Evolutionary conservation across 2,888 invertebrate genomes (phyloP).

Genomic region (Chorisops tibialis): DNA sequence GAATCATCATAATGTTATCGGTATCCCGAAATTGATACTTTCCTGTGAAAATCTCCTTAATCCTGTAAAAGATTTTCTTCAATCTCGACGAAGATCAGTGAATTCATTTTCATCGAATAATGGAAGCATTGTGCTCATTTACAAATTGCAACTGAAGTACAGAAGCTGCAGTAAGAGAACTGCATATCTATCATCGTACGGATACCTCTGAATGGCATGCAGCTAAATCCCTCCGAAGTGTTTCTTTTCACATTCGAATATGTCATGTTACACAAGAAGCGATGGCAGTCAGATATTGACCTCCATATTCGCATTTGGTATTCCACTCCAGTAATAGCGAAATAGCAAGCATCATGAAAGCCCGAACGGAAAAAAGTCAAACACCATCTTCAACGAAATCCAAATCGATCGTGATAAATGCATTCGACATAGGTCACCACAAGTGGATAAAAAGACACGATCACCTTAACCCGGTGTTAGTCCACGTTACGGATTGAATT

Average conservation of each 20-base stretch:
- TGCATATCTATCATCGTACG: no score
- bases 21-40: no score
- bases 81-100: background rate
- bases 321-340: background rate
- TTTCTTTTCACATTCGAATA: conserved; percentile 1
- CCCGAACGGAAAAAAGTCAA: background rate
- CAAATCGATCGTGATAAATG: conserved; percentile 32
- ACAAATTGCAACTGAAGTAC: background rate
- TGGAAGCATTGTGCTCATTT: background rate
- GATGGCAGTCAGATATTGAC: conserved; percentile 23
- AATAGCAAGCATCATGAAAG: background rate
- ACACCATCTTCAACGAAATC: background rate
- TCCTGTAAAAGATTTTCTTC: background rate
- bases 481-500: conserved; percentile 18
- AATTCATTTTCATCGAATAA: background rate
- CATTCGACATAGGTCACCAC: conserved; percentile 33
- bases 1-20: no score
- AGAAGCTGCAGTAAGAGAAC: background rate
- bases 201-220: no score
- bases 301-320: conserved; percentile 17
- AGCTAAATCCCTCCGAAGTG: background rate
- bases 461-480: conserved; percentile 30
- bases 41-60: conserved; percentile 5
- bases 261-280: conserved; percentile 17
- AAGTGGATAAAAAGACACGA: conserved; percentile 32